Conservation (phyloP, 2,888 invertebrate species). For the Neria commutata region DNA sequence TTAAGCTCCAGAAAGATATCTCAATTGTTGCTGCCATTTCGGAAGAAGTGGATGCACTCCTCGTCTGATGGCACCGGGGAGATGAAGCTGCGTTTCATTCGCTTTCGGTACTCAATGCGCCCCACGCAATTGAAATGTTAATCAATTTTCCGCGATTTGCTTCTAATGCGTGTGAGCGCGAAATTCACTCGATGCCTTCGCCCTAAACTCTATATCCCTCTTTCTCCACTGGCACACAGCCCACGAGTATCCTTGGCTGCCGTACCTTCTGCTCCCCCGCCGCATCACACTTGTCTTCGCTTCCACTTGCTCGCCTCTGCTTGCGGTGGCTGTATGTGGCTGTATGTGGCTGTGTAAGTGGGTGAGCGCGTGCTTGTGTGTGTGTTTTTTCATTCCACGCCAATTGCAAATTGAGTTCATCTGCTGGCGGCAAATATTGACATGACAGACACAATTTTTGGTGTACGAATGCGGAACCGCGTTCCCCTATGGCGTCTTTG, state of each 20-base stretch:
- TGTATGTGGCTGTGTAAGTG: constrained; percentile 5
- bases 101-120: constrained; percentile 2
- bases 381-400: constrained; percentile 37
- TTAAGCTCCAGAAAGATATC: no score
- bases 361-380: background rate
- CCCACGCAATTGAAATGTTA: constrained; percentile 55
- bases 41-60: constrained; percentile 13
- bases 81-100: constrained; percentile 34
- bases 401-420: constrained; percentile 52
- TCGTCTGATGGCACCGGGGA: constrained; percentile 36
- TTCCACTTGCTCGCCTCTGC: no score
- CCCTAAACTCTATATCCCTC: constrained; percentile 1
- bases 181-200: constrained; percentile 21
- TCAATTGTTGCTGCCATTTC: no score
- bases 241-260: background rate
- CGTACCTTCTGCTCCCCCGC: background rate
- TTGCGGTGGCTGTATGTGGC: no score
- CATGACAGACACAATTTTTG: constrained; percentile 52
- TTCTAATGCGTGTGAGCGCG: constrained; percentile 42
- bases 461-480: constrained; percentile 43
- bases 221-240: background rate
- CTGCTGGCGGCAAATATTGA: constrained; percentile 56
- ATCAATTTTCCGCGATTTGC: constrained; percentile 56
- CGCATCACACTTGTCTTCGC: background rate
- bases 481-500: background rate